A percentile compares a stretch with the other conserved stretches of the same genome.
phyloP scores from a whole-genome alignment of 2,113 vertebrate genomes.

The Micronycteris hirsuta region DNA sequence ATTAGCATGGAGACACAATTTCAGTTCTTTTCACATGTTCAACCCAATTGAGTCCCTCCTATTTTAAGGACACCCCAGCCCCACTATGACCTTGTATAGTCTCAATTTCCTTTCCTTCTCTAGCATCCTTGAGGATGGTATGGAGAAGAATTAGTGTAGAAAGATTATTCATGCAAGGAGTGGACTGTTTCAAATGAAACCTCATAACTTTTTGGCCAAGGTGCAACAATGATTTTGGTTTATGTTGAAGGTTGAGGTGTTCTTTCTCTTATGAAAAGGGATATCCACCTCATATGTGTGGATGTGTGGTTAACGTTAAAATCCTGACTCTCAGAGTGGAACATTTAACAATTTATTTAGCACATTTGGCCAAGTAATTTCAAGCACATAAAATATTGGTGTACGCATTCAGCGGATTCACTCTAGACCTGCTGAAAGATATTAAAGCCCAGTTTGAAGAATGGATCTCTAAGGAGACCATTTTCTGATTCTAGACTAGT shows the following conservation, averaged over 20 bases:
- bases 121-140: background rate
- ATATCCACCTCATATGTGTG: background rate
- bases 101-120: background rate
- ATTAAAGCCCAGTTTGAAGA: conserved; percentile 5
- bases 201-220: background rate
- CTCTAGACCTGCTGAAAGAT: background rate
- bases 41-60: background rate
- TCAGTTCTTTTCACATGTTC: background rate
- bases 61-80: background rate
- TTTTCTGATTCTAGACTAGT: background rate
- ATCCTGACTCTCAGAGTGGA: background rate
- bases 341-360: background rate
- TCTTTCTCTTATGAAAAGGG: background rate
- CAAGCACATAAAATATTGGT: conserved; percentile 6
- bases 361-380: background rate
- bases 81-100: background rate
- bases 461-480: background rate
- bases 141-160: background rate
- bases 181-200: background rate
- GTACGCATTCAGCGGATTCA: background rate
- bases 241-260: background rate
- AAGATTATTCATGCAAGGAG: background rate
- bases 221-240: background rate
- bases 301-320: conserved; percentile 3
- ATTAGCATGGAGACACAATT: background rate